Conservation (phyloP, 2,113 vertebrate genomes). For the Helogale parvula region DNA sequence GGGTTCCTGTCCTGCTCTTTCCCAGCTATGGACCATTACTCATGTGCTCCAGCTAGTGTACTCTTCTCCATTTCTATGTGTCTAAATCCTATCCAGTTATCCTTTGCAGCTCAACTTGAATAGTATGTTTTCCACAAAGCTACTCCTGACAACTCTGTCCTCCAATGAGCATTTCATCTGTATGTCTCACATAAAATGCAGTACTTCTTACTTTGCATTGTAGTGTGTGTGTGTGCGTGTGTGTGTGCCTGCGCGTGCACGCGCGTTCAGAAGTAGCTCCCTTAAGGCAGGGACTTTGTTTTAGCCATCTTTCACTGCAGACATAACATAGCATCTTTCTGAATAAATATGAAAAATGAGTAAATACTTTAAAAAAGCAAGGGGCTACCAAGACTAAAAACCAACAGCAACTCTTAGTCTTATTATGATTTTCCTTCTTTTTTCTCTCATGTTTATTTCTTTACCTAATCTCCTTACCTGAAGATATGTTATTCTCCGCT, state of each 20-base stretch:
- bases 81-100: not conserved
- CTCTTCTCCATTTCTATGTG: not conserved
- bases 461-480: slow-evolving; percentile 89
- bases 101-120: not conserved
- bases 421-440: not conserved
- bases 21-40: not conserved
- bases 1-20: not conserved
- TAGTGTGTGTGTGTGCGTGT: not conserved
- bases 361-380: slow-evolving; percentile 30
- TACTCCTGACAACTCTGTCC: not conserved
- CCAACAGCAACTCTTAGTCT: slow-evolving; percentile 4
- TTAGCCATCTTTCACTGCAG: not conserved
- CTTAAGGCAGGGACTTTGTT: not conserved
- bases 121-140: not conserved
- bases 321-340: not conserved
- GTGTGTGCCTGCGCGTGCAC: too few relatives aligned
- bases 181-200: not conserved
- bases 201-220: not conserved
- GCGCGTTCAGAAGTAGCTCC: not conserved
- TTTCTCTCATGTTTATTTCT: slow-evolving; percentile 47
- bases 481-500: slow-evolving; percentile 97
- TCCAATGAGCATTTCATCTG: slow-evolving; percentile 14
- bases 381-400: not conserved
- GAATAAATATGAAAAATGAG: slow-evolving; percentile 46
- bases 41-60: not conserved